A percentile compares a stretch with the other conserved stretches of the same genome.
phyloP scores from a whole-genome alignment of 1,140 invertebrate species.

The Trichogramma pretiosum region DNA sequence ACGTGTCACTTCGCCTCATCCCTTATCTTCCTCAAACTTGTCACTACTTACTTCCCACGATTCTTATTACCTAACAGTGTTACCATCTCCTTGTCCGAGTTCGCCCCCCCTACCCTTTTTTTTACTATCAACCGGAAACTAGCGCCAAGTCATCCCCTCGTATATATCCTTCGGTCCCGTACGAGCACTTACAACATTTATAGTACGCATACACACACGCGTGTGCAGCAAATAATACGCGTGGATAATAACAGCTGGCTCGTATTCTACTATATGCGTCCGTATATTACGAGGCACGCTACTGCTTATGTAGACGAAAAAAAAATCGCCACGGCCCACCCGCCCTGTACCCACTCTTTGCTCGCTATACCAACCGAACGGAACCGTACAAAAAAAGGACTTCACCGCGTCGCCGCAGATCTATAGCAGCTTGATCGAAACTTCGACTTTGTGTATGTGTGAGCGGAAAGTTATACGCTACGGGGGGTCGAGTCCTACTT shows the following conservation, averaged over 20 bases:
- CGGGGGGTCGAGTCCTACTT: too few relatives aligned
- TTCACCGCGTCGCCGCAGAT: conserved; percentile 8
- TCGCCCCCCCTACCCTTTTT: background rate
- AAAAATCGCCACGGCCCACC: conserved; percentile 2
- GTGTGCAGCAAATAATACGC: too few relatives aligned
- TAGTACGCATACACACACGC: too few relatives aligned
- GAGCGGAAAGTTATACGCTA: too few relatives aligned
- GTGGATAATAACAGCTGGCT: conserved; percentile 13
- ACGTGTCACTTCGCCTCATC: too few relatives aligned
- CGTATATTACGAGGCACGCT: too few relatives aligned
- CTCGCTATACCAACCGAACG: conserved; percentile 3
- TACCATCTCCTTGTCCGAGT: background rate
- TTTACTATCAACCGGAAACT: too few relatives aligned
- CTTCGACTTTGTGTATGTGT: too few relatives aligned
- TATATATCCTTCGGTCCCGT: background rate
- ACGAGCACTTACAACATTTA: too few relatives aligned
- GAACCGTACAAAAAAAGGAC: conserved; percentile 18
- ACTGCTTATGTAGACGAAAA: too few relatives aligned
- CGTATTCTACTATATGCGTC: conserved; percentile 11
- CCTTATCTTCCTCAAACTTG: conserved; percentile 22
- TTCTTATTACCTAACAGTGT: conserved; percentile 20
- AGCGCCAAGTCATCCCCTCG: background rate
- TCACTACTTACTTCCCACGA: conserved; percentile 23
- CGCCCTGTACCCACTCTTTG: too few relatives aligned
- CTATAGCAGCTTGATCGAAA: too few relatives aligned